Evolutionary conservation across 1,140 invertebrate species (phyloP).

Genomic region (Nephotettix cincticeps): DNA sequence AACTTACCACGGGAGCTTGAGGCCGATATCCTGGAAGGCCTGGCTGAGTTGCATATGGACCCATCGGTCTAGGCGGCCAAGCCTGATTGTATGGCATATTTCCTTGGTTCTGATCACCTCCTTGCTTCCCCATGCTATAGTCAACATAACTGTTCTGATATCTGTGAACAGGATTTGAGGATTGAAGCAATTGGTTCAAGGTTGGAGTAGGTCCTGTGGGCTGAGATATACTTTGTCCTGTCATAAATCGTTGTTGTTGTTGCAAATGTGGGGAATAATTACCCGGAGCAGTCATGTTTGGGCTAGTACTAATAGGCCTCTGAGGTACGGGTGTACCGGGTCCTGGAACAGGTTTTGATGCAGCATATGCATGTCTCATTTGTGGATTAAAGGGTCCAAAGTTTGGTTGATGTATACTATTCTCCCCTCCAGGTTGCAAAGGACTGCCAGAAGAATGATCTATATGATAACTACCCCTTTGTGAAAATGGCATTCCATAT

Average conservation of each 20-base stretch:
- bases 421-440: constrained; percentile 30
- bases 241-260: constrained; percentile 53
- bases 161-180: constrained; percentile 62
- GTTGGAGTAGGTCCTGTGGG: constrained; percentile 87
- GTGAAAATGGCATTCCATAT: constrained; percentile 33
- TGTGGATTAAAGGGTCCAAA: constrained; percentile 37
- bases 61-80: constrained; percentile 46
- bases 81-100: constrained; percentile 36
- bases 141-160: constrained; percentile 54
- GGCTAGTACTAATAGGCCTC: constrained; percentile 48
- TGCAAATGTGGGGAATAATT: constrained; percentile 44
- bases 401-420: constrained; percentile 33
- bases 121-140: constrained; percentile 44
- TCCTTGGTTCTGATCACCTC: constrained; percentile 38
- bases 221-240: constrained; percentile 65
- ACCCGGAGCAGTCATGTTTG: constrained; percentile 43
- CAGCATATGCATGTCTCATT: constrained; percentile 42
- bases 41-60: constrained; percentile 56
- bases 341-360: constrained; percentile 42
- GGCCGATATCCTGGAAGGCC: constrained; percentile 42
- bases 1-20: constrained; percentile 41
- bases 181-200: constrained; percentile 84
- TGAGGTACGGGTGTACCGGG: constrained; percentile 32
- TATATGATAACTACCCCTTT: constrained; percentile 34
- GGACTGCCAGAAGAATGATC: constrained; percentile 29